Percentiles rank a stretch among this genome's conserved stretches.
These are phyloP conservation scores for Paedocypris sp. DNA, from an alignment of 2,113 vertebrate genomes.

Conservation along the genomic window DNA sequence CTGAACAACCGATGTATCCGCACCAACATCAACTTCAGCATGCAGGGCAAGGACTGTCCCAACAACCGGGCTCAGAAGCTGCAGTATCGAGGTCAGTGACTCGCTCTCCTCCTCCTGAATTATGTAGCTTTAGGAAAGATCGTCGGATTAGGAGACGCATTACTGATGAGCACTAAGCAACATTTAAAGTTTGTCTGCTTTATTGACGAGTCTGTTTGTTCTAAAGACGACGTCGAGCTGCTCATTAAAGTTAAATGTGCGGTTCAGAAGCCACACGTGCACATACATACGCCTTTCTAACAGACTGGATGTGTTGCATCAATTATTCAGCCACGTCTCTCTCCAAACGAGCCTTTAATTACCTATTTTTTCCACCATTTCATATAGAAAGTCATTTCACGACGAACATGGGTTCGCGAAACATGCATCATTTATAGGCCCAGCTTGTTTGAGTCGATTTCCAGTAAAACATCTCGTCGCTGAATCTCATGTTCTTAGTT, in stretches of 20 bases:
- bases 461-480: neutral
- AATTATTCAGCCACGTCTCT: neutral
- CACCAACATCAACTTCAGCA: conserved; percentile 98
- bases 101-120: neutral
- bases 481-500: too few relatives aligned
- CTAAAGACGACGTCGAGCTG: too few relatives aligned
- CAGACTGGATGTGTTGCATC: neutral
- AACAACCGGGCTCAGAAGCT: conserved; percentile 98
- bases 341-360: neutral
- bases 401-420: neutral
- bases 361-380: neutral
- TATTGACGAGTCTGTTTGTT: too few relatives aligned
- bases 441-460: neutral
- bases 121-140: too few relatives aligned
- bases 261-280: neutral
- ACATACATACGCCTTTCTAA: neutral
- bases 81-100: conserved; percentile 79
- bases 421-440: conserved; percentile 4
- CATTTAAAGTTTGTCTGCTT: too few relatives aligned
- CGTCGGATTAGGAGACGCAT: too few relatives aligned
- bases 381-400: neutral
- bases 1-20: conserved; percentile 98
- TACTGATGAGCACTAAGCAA: too few relatives aligned
- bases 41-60: conserved; percentile 97
- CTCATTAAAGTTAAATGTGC: too few relatives aligned